A percentile compares a stretch with the other conserved stretches of the same genome.
Evolutionary conservation across 2,888 invertebrate genomes (phyloP).

Genomic region (Sphecodes monilicornis): DNA sequence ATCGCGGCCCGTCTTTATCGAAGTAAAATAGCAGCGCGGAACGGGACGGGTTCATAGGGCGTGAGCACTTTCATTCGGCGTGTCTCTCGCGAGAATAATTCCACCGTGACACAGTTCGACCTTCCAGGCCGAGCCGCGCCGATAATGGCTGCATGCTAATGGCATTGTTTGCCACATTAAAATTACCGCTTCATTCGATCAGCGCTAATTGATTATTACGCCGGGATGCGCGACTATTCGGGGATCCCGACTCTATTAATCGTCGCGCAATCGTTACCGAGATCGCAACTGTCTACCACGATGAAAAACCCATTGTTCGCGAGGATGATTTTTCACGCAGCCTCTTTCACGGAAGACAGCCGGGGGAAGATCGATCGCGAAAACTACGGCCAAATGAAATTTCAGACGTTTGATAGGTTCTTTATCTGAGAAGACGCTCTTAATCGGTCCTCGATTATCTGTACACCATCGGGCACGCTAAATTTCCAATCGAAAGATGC

Average conservation of each 20-base stretch:
- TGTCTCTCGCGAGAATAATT: slow-evolving; percentile 62
- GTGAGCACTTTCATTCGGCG: slow-evolving; percentile 55
- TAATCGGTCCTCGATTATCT: slow-evolving; percentile 41
- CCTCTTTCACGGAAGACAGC: background rate
- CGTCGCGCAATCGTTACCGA: background rate
- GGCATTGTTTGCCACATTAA: slow-evolving; percentile 68
- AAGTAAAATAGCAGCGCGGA: slow-evolving; percentile 46
- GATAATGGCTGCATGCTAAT: slow-evolving; percentile 65
- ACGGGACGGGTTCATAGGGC: slow-evolving; percentile 42
- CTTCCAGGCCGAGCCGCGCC: slow-evolving; percentile 22
- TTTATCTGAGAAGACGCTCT: slow-evolving; percentile 26
- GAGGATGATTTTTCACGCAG: background rate
- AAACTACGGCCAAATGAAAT: slow-evolving; percentile 28
- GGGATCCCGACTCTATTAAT: slow-evolving; percentile 40
- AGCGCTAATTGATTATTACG: slow-evolving; percentile 61
- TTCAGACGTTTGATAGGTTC: slow-evolving; percentile 15
- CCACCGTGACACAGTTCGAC: slow-evolving; percentile 55
- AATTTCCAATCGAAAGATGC: background rate
- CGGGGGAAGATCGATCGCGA: background rate
- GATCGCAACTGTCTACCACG: background rate
- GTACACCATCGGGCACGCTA: background rate
- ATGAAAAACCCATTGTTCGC: background rate
- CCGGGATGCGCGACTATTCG: slow-evolving; percentile 36
- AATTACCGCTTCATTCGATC: slow-evolving; percentile 61
- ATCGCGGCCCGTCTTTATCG: slow-evolving; percentile 37